Evolutionary conservation across 2,797 vertebrate genomes (phyloP).

Genomic region (Syndactyla subalaris): DNA sequence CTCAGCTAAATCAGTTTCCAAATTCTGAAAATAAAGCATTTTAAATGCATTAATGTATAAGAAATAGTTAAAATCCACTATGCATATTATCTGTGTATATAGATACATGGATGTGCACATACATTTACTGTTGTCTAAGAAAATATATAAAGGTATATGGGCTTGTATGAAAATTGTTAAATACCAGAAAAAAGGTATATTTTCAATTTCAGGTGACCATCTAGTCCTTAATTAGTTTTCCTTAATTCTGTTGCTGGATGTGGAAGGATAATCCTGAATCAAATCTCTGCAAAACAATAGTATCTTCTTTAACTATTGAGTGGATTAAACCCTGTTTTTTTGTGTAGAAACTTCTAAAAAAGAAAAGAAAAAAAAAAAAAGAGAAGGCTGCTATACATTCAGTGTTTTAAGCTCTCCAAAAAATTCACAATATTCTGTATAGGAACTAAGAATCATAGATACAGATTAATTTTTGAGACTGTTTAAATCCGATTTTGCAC

Average conservation of each 20-base stretch:
- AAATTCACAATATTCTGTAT: neutral
- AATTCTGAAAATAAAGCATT: slow-evolving; percentile 66
- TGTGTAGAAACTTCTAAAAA: neutral
- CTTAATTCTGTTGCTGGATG: neutral
- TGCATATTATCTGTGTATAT: neutral
- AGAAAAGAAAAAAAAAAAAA: neutral
- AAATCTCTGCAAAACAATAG: neutral
- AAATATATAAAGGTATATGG: neutral
- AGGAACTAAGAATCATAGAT: neutral
- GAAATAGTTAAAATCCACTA: neutral
- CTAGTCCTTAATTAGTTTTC: neutral
- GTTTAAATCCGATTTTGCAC: neutral
- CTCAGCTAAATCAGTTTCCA: slow-evolving; percentile 74
- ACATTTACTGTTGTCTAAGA: neutral
- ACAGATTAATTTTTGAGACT: neutral
- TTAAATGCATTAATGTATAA: neutral
- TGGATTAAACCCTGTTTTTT: neutral
- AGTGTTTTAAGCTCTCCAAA: neutral
- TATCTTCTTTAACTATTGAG: neutral
- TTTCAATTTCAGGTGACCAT: neutral
- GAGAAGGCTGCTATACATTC: neutral
- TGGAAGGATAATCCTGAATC: neutral
- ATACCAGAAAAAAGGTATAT: neutral
- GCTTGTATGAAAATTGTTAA: neutral
- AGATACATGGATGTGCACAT: neutral